Evolutionary conservation across 2,113 vertebrate genomes (phyloP).

Genomic region (Gyps fulvus): DNA sequence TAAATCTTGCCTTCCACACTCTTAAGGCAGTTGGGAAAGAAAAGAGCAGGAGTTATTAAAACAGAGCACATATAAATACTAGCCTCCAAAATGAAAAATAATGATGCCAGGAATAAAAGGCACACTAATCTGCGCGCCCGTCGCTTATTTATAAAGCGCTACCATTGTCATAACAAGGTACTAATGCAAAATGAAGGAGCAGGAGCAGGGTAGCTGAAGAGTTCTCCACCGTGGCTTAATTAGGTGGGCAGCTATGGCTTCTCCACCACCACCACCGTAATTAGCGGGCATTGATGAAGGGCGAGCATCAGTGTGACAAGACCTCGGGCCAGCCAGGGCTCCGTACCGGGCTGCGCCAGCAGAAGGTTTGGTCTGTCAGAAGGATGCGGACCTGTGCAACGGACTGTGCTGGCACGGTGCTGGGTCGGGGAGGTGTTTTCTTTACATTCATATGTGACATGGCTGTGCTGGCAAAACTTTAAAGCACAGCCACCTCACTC

Average conservation of each 20-base stretch:
- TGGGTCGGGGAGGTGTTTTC: neutral
- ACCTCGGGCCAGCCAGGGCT: neutral
- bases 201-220: neutral
- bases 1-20: neutral
- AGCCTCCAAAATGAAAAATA: neutral
- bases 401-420: neutral
- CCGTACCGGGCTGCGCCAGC: accelerated
- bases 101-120: neutral
- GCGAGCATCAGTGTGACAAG: neutral
- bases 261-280: neutral
- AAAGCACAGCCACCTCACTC: neutral
- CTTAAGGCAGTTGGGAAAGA: neutral
- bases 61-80: neutral
- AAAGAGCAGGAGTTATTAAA: neutral
- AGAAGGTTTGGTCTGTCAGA: neutral
- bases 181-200: neutral
- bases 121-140: neutral
- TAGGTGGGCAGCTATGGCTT: neutral
- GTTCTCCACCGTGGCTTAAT: constrained; percentile 14
- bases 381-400: neutral
- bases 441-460: neutral
- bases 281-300: neutral
- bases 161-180: neutral
- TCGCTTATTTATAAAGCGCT: neutral
- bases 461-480: neutral